Conservation (phyloP, 2,797 vertebrate genomes). For the Crossoptilon crossoptilon region DNA sequence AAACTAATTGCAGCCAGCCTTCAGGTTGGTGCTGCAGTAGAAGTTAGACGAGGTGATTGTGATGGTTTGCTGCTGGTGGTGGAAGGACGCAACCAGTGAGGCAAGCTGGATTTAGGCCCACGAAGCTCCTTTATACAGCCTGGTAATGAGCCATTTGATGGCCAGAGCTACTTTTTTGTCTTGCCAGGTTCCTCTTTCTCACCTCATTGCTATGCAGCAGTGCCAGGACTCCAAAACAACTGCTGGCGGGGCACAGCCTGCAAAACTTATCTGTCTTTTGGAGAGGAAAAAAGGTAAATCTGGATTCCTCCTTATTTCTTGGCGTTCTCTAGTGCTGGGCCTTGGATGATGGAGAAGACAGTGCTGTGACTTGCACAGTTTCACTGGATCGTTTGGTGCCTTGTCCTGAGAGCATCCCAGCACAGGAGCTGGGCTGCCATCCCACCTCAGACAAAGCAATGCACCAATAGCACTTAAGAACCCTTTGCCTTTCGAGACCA, state of each 20-base stretch:
- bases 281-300: not conserved
- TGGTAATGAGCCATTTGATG: not conserved
- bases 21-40: not conserved
- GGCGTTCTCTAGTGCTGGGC: rapidly evolving
- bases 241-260: not conserved
- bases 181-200: not conserved
- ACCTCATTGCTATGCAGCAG: not conserved
- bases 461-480: rapidly evolving
- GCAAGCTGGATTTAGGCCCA: not conserved
- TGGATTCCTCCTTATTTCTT: not conserved
- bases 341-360: not conserved
- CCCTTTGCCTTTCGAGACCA: not conserved
- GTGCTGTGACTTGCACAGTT: not conserved
- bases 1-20: not conserved
- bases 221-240: not conserved
- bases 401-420: not conserved
- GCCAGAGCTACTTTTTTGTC: not conserved
- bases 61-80: not conserved
- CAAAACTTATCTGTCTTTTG: not conserved
- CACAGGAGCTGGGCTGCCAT: not conserved
- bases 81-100: not conserved
- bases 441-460: not conserved
- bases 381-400: not conserved
- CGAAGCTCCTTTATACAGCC: not conserved
- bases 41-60: not conserved